A percentile compares a stretch with the other conserved stretches of the same genome.
phyloP scores from a whole-genome alignment of 2,113 vertebrate species.

The Prolemur simus region DNA sequence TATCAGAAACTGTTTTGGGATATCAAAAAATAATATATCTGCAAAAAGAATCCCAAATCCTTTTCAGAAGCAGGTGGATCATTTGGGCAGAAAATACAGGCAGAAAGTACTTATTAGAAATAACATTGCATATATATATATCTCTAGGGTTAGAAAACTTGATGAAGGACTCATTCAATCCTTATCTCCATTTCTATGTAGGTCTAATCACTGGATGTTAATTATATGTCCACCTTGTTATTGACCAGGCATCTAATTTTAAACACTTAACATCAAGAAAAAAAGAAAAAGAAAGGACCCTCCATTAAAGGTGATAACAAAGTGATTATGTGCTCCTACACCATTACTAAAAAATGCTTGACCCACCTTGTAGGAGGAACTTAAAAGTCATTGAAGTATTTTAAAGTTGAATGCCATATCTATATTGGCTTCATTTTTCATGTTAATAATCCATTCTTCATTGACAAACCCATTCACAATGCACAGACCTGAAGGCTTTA shows the following conservation, averaged over 20 bases:
- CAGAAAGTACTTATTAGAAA: not conserved
- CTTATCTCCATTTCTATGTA: not conserved
- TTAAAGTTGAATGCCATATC: slow-evolving; percentile 17
- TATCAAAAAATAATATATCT: not conserved
- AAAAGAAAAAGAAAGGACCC: not conserved
- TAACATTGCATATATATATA: not conserved
- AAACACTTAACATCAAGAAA: not conserved
- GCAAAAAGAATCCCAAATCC: not conserved
- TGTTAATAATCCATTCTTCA: not conserved
- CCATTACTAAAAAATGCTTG: not conserved
- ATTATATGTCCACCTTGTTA: not conserved
- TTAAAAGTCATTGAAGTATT: slow-evolving; percentile 24
- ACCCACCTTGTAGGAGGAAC: not conserved
- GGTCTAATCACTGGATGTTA: not conserved
- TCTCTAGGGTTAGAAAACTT: not conserved
- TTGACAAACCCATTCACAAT: not conserved
- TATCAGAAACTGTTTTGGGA: not conserved
- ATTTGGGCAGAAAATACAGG: not conserved
- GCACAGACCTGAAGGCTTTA: not conserved
- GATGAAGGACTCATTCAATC: not conserved
- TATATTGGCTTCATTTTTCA: slow-evolving; percentile 26
- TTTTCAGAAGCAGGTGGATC: not conserved
- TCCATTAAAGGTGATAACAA: not conserved
- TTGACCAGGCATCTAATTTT: not conserved
- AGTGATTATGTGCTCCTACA: not conserved